Conservation (phyloP, 2,888 invertebrate species). For the Zaprionus obscuricornis region DNA sequence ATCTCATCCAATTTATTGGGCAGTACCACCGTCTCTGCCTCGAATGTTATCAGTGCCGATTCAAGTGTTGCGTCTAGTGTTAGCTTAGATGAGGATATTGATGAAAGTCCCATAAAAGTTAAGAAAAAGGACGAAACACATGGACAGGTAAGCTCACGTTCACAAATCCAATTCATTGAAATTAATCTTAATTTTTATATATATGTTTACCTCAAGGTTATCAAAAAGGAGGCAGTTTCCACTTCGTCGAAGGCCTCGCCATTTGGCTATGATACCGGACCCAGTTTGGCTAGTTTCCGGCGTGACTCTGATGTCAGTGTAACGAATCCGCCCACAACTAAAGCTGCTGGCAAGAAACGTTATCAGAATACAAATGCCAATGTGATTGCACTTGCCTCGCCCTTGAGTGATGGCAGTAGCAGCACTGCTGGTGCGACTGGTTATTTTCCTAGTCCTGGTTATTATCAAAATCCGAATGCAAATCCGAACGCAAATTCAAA, state of each 20-base stretch:
- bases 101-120: slow-evolving; percentile 82
- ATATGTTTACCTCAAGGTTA: slow-evolving; percentile 59
- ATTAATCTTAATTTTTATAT: not conserved
- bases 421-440: slow-evolving; percentile 46
- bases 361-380: slow-evolving; percentile 60
- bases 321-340: slow-evolving; percentile 60
- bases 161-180: not conserved
- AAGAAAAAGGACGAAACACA: slow-evolving; percentile 83
- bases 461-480: slow-evolving; percentile 71
- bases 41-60: slow-evolving; percentile 85
- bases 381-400: slow-evolving; percentile 50
- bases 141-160: slow-evolving; percentile 69
- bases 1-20: slow-evolving; percentile 87
- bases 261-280: slow-evolving; percentile 80
- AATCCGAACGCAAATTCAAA: slow-evolving; percentile 36
- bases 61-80: slow-evolving; percentile 84
- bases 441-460: slow-evolving; percentile 79
- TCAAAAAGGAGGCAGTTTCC: slow-evolving; percentile 83
- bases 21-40: slow-evolving; percentile 87
- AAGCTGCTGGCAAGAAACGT: slow-evolving; percentile 65
- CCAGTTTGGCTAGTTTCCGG: slow-evolving; percentile 58
- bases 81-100: slow-evolving; percentile 83
- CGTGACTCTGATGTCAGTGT: slow-evolving; percentile 72
- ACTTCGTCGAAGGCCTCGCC: slow-evolving; percentile 82
- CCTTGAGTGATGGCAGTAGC: slow-evolving; percentile 34